Conservation (phyloP, 2,797 vertebrate genomes). For the Leptoclinus maculatus region DNA sequence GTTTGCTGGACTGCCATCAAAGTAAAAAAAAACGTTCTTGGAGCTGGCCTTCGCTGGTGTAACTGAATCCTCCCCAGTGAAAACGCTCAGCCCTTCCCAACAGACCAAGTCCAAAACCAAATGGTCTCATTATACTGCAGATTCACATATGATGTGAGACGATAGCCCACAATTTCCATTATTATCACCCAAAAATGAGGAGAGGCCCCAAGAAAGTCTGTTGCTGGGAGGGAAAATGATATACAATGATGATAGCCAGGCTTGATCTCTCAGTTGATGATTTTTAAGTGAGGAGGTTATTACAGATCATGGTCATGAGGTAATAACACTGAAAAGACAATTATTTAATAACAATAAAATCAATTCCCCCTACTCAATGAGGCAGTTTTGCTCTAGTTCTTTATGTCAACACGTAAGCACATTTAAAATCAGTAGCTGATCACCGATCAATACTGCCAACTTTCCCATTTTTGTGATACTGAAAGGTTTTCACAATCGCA, state of each 20-base stretch:
- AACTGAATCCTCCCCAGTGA: constrained; percentile 24
- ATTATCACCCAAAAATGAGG: constrained; percentile 27
- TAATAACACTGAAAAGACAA: constrained; percentile 2
- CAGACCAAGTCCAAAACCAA: neutral
- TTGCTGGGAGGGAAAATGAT: neutral
- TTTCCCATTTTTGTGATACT: neutral
- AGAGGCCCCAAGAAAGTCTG: neutral
- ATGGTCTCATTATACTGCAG: constrained; percentile 47
- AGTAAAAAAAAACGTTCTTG: constrained; percentile 40
- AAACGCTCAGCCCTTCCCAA: constrained; percentile 36
- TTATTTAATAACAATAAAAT: neutral
- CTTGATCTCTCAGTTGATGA: neutral
- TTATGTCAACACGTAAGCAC: neutral
- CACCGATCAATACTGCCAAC: neutral
- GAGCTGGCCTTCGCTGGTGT: constrained; percentile 16
- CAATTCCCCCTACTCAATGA: neutral
- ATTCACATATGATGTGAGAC: constrained; percentile 22
- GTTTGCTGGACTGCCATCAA: constrained; percentile 32
- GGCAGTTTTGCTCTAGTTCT: neutral
- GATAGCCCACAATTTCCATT: neutral
- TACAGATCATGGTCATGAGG: neutral
- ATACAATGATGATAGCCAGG: neutral
- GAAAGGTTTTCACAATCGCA: neutral
- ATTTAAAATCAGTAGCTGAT: constrained; percentile 2
- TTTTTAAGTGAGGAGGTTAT: neutral